Conservation (phyloP, 2,113 vertebrate genomes). For the Ceuthmochares aereus region DNA sequence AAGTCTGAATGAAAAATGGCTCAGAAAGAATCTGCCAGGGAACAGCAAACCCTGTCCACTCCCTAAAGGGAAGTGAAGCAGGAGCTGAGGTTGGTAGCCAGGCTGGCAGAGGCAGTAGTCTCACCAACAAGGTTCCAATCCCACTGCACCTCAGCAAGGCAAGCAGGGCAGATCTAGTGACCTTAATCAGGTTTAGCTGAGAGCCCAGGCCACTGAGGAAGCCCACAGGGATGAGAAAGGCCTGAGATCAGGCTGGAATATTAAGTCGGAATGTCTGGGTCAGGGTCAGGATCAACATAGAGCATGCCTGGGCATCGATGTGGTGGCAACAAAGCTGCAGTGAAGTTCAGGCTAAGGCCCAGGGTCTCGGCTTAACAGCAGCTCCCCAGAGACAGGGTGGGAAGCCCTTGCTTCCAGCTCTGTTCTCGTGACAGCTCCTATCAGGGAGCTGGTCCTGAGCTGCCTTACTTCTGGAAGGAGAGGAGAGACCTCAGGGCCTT, state of each 20-base stretch:
- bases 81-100: background rate
- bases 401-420: background rate
- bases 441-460: background rate
- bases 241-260: background rate
- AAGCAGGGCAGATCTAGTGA: background rate
- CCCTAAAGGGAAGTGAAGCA: background rate
- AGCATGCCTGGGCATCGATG: background rate
- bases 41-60: background rate
- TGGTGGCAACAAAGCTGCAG: background rate
- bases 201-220: background rate
- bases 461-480: background rate
- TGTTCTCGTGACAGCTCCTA: background rate
- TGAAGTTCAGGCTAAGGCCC: background rate
- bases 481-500: background rate
- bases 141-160: background rate
- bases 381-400: background rate
- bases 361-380: background rate
- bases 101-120: background rate
- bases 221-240: background rate
- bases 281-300: background rate
- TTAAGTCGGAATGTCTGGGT: background rate
- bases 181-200: background rate
- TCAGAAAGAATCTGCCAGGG: background rate
- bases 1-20: background rate
- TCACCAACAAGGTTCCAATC: fast-evolving